A percentile compares a stretch with the other conserved stretches of the same genome.
Conservation (phyloP, 1,140 invertebrate species). For the Bombus pyrosoma region DNA sequence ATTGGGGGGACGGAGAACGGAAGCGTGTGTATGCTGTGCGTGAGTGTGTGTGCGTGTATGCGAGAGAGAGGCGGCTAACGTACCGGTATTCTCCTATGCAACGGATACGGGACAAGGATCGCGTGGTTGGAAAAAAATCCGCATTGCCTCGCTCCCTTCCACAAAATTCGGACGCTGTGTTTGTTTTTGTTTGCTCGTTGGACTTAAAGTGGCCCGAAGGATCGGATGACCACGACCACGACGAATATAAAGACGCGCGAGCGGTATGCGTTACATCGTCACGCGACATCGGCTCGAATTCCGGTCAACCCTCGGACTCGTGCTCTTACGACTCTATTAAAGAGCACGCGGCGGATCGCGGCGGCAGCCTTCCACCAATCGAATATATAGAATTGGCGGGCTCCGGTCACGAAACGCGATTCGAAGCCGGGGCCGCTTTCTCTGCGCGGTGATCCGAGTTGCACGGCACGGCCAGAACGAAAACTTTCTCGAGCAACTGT, state of each 20-base stretch:
- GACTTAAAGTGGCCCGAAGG: neutral
- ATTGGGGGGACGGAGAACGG: neutral
- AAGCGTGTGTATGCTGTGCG: neutral
- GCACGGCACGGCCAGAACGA: neutral
- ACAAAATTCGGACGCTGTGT: neutral
- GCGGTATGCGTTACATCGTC: neutral
- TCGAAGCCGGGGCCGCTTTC: neutral
- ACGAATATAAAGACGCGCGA: neutral
- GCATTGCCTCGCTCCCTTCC: neutral
- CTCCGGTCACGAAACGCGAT: neutral
- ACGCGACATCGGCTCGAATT: slow-evolving; percentile 12
- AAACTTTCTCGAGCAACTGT: slow-evolving; percentile 78
- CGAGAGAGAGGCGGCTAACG: neutral
- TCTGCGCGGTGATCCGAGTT: neutral
- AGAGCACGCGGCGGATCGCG: no score
- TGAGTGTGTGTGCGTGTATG: no score
- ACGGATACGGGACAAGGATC: neutral
- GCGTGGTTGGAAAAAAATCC: neutral
- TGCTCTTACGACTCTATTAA: neutral
- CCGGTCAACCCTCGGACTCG: neutral
- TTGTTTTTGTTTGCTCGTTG: neutral
- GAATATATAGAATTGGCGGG: no score
- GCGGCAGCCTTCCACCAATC: no score
- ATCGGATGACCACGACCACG: neutral
- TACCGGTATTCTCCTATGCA: neutral